Base-by-base conservation (phyloP, 2,888 invertebrate species). In the Miltochrista miniata region DNA sequence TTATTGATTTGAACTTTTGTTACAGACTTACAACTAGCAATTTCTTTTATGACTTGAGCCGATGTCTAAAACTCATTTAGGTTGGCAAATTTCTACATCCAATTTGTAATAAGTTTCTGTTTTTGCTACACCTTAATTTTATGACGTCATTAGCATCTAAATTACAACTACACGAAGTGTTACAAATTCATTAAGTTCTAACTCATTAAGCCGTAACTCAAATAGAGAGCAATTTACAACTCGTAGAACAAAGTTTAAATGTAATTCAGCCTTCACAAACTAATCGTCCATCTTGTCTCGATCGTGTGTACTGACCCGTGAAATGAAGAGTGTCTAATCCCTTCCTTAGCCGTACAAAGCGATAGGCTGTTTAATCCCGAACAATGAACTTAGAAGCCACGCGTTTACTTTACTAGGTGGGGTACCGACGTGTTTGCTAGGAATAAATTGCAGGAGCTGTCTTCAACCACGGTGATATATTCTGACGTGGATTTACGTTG, bases 321-420 rank as follows among this genome's bases (percentile, higher is more conserved):
- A 79, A 83, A 82, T 82, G 76, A 82, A 81, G 71, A 78, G 79
- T 76, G 68, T 64, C 74, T 83, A 83, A 85, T 80, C 82, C 81
- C 59, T 61, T 70, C 72, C 66, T 61, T 53, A 56, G 54, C 43
- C 38, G 43, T 50, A 37, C 44, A 76, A 79, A 72, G 78, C 71
- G 81, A 81, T 79, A 82, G 78, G 79, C 78, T 74, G 78, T 76
- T 84, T 80, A 78, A 79, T 74, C 78, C 71, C 59, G 73, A 75
- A 63, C 70, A 65, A 66, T 62, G 60, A 69, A 64, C 56, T 74
- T 70, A 54, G 55, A 61, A 62, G 68, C 59, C 18, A 24, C 18
- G 18, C 18, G 18, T 24, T 24, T 24, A 24, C 5, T 24, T 24
- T 24, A 24, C 18, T 24, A 24, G 18, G 18, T 24, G 5, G 18